These are phyloP conservation scores for Dryadula phaetusa DNA, from an alignment of 2,888 invertebrate species.

Conservation along the genomic window DNA sequence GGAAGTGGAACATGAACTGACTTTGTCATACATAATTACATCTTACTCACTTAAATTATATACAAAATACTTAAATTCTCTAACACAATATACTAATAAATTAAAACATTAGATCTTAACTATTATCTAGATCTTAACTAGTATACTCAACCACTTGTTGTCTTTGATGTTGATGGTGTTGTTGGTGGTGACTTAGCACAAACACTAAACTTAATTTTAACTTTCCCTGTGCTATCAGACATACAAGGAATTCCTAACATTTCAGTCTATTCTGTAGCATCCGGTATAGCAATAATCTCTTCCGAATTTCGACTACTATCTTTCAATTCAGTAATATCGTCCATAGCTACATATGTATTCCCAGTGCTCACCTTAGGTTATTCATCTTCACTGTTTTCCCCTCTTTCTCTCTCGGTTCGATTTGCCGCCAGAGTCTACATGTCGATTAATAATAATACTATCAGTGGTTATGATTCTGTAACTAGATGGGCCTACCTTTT, in stretches of 20 bases:
- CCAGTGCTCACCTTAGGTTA: background rate
- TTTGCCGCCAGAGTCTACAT: conserved; percentile 23
- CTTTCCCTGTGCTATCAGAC: conserved; percentile 26
- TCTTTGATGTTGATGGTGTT: too few species aligned
- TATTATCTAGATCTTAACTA: too few species aligned
- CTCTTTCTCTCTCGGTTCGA: background rate
- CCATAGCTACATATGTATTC: conserved; percentile 1
- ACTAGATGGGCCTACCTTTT: conserved; percentile 28
- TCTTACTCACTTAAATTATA: too few species aligned
- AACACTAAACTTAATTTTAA: conserved; percentile 25
- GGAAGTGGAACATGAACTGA: too few species aligned
- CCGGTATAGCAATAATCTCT: too few species aligned
- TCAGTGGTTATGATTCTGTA: too few species aligned
- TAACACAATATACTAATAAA: too few species aligned
- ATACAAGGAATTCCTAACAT: conserved; percentile 35
- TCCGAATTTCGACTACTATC: too few species aligned
- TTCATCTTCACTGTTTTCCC: background rate
- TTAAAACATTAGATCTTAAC: too few species aligned
- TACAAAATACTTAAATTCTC: too few species aligned
- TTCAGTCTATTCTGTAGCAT: conserved; percentile 30
- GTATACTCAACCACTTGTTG: background rate
- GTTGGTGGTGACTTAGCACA: conserved; percentile 24
- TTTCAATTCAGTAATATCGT: background rate
- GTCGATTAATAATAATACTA: conserved; percentile 31
- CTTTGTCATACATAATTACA: too few species aligned